Conservation (phyloP, 2,888 invertebrate species). For the Dolichomitus sp. region DNA sequence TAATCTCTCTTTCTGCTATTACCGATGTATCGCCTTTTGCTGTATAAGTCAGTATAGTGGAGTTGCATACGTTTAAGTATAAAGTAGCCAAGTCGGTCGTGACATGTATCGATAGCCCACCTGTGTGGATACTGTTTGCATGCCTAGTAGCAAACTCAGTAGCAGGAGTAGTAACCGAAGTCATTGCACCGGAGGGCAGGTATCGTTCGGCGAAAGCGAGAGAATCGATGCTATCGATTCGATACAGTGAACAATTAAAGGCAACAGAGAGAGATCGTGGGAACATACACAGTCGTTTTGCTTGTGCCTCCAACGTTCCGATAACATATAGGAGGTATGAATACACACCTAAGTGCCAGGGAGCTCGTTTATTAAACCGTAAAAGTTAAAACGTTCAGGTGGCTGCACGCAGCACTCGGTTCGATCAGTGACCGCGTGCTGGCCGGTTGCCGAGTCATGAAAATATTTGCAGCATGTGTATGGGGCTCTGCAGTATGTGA, state of each 20-base stretch:
- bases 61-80: slow-evolving; percentile 20
- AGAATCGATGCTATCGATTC: slow-evolving; percentile 55
- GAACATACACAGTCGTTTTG: slow-evolving; percentile 31
- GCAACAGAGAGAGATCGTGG: slow-evolving; percentile 54
- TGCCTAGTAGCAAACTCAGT: not conserved
- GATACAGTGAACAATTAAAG: slow-evolving; percentile 56
- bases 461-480: slow-evolving; percentile 17
- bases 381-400: slow-evolving; percentile 38
- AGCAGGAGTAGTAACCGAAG: not conserved
- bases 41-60: not conserved
- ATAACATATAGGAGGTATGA: not conserved
- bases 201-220: slow-evolving; percentile 56
- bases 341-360: slow-evolving; percentile 5
- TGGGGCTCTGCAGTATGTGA: not conserved
- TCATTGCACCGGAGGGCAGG: slow-evolving; percentile 16
- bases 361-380: slow-evolving; percentile 42
- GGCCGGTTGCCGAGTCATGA: slow-evolving; percentile 24
- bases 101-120: slow-evolving; percentile 48
- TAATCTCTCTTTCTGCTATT: slow-evolving; percentile 32
- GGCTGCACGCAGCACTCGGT: not conserved
- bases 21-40: slow-evolving; percentile 52
- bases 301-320: not conserved
- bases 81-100: slow-evolving; percentile 36
- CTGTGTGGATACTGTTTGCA: slow-evolving; percentile 19
- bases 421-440: slow-evolving; percentile 12